Conservation (phyloP, 2,888 invertebrate species). For the Drosophila lacicola region DNA sequence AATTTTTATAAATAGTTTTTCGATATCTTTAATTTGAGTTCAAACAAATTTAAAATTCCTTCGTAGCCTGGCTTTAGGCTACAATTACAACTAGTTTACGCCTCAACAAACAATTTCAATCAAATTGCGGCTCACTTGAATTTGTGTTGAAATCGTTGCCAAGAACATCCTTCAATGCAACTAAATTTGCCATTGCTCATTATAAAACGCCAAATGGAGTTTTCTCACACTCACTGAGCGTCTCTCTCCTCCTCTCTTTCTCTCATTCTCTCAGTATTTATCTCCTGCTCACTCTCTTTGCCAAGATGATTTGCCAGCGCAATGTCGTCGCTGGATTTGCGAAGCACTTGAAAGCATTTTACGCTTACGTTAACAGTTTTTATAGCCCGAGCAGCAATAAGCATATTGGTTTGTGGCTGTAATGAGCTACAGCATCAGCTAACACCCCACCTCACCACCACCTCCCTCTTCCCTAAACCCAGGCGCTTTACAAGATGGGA, state of each 20-base stretch:
- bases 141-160: conserved; percentile 11
- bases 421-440: conserved; percentile 61
- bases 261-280: not conserved
- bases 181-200: conserved; percentile 50
- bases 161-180: conserved; percentile 22
- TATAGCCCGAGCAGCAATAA: conserved; percentile 74
- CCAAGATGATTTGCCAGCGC: conserved; percentile 43
- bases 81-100: no score
- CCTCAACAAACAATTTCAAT: no score
- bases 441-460: not conserved
- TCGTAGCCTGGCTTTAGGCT: no score
- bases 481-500: conserved; percentile 39
- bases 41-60: no score
- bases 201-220: conserved; percentile 44
- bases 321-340: conserved; percentile 62
- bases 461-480: not conserved
- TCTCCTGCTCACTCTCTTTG: conserved; percentile 4
- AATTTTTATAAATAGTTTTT: no score
- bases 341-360: conserved; percentile 77
- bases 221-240: not conserved
- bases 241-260: no score
- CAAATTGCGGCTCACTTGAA: conserved; percentile 1
- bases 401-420: conserved; percentile 77
- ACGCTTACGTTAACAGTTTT: conserved; percentile 80
- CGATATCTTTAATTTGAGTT: no score